Evolutionary conservation across 2,113 vertebrate species (phyloP), one percentile per base, ranked within the genome.

Genomic region (Eolophus roseicapilla): DNA sequence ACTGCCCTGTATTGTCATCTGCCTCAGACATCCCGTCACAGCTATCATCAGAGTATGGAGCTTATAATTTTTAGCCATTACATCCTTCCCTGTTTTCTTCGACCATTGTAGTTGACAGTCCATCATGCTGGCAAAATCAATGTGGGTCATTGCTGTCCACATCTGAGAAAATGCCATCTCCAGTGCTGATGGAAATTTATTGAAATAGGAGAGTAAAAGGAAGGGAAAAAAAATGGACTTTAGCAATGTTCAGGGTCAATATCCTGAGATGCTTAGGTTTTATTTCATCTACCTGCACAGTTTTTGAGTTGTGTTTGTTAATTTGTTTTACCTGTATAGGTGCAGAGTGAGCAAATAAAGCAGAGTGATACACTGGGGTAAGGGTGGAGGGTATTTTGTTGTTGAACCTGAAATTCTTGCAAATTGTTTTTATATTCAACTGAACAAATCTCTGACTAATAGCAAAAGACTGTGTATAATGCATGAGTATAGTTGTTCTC

Each of bases 41-140:
- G 25, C 35, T 78, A 11, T 65, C 49, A 31, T 60, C 49, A 84
- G 35, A 28, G 8, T 25, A 50, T 16, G 24, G 9, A 7, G 33
- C 27, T 55, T 44, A 13, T 20, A 17, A 35, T 15, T 62, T 74
- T 75, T 63, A 73, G 24, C 20, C 7, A 3, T 62, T 16, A 24
- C 6, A 2, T 13, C 14, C 57, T 82, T 79, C 70, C 17, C 13
- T 19, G 2, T 53, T 65, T 68, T 44, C 25, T 86, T 71, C 63
- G n/a, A 37, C 52, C 49, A 44, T 2, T 3, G 18, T 13, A 50
- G 21, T 0, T 60, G 55, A 39, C 1, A 2, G 27, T 43, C 35
- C 8, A 0, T 70, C 16, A 15, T n/a, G 21, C 47, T 39, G 17
- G 52, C 35, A 55, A 19, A 62, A 71, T 21, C 27, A 39, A 49